Evolutionary conservation across 1,140 invertebrate genomes (phyloP), one percentile per base, ranked within the genome.

Genomic region (Hylaeus volcanicus): DNA sequence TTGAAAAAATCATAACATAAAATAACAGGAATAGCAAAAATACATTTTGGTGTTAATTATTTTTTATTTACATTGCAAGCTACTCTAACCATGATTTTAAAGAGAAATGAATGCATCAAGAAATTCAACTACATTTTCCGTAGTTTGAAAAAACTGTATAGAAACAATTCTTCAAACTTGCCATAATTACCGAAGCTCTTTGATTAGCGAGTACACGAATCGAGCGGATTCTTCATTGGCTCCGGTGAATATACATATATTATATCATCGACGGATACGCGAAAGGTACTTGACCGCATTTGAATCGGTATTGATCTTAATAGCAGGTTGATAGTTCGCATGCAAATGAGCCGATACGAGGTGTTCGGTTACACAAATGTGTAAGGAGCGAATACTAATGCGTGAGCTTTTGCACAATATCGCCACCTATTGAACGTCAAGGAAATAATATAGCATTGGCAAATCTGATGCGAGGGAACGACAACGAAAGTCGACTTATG

Each of bases 251-350:
- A 43, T 45, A 61, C 45, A 48, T 48, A 48, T 39, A 48, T 79
- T 48, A 9, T 37, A 79, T 51, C 41, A 51, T 43, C 41, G 70
- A 43, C 60, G 61, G 77, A 66, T 79, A 65, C 26, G 60, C 26
- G 77, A 48, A 66, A 63, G 43, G 77, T 56, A 74, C 70, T 79
- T 74, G 77, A 74, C 77, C 61, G 61, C 70, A 39, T 79, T 74
- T 70, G 77, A 65, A 79, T 74, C 51, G 70, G 56, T 79, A 79
- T 79, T 79, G 77, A 79, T 79, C 74, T 79, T 74, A 79, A 79
- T 79, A 79, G 41, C 61, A 41, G 14, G 61, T 56, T 63, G 61
- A 65, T 65, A 61, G 43, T 39, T 26, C 37, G 77, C 61, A 74
- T 79, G 77, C 60, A 79, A 79, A 79, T 79, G 41, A 73, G 15